Evolutionary conservation across 2,113 vertebrate genomes (phyloP), one percentile per base, ranked within the genome.

Genomic region (Saguinus imperator): DNA sequence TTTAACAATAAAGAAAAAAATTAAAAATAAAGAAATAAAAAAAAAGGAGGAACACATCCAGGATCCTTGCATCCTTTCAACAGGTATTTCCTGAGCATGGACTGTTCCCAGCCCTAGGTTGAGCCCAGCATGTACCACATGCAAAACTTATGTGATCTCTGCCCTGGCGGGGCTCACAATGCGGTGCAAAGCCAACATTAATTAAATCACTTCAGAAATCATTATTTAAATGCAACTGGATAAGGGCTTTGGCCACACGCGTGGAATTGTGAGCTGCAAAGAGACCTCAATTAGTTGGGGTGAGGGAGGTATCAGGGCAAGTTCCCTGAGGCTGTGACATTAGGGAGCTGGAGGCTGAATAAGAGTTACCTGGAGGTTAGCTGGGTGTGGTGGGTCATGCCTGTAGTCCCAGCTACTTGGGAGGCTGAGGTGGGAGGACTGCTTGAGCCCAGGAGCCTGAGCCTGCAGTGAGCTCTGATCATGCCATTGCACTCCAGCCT

Each of bases 131-230:
- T 8, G 40, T 16, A 29, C 58, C 82, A 91, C 20, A 12, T 21
- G 81, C 32, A 61, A 81, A 70, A 52, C 61, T 58, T 76, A 4
- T 3, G 23, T 35, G 13, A n/a, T 29, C 77, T 94, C 55, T 89
- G 73, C 27, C 66, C 82, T 27, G 8, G 1, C 43, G 48, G 32
- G 68, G 40, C n/a, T 66, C 61, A 55, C 0, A 0, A 35, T 58
- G 77, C 66, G 12, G 21, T 66, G 75, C 35, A 52, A 87, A 82
- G 77, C 70, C 25, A 81, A 16, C 12, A 55, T 73, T 92, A 83
- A 82, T 73, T 48, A 83, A 93, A 73, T 73, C 50, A 82, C 61
- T 82, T 89, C 81, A 61, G 81, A 87, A 89, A 87, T 66, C 45
- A 82, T 66, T 52, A 81, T 52, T 91, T 85, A 95, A 90, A 73